Base-by-base conservation (phyloP, 2,888 invertebrate genomes). In the Polyploca ridens region DNA sequence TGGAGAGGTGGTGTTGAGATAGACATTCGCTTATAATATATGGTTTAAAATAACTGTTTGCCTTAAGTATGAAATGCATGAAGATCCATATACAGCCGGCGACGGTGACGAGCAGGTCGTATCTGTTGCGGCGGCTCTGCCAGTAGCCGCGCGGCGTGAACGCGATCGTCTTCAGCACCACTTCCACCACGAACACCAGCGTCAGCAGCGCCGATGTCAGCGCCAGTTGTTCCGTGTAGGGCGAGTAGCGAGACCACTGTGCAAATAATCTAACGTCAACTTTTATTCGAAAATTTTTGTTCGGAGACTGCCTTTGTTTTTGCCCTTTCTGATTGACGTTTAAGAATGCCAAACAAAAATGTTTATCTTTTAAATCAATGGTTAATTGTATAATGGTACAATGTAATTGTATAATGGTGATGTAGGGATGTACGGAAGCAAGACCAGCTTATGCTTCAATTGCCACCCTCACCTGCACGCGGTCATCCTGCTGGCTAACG, bases 121-220 rank as follows among this genome's bases (percentile, higher is more conserved):
- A 99, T 82, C 99, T 95, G 94, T 99, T 99, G 77, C 99, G 95
- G 78, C 99, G 95, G 69, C 99, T 99, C 90, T 99, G 99, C 97
- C 99, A 98, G 94, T 99, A 99, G 63, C 99, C 99, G 77, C 98
- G 96, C 66, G 99, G 98, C 3, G 99, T 99, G 91, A 99, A 99
- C 0, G 99, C 99, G 71, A 99, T 98, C 85, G 98, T 98, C 95
- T 99, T 99, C 96, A 99, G 97, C 14, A 99, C 95, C 49, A 99
- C 99, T 95, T 99, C 99, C 67, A 98, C 96, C 19, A 99, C 96
- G 93, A 99, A 99, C 66, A 99, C 96, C 69, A 99, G 94, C 46
- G 99, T 99, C 71, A 99, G 96, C 61, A 97, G 94, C 63, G 98
- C 98, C 61, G 99, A 98, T 27, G 98, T 96, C 14, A 97, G 96